These are phyloP conservation scores for Drosophila bifasciata DNA, from an alignment of 1,140 invertebrate genomes.

Conservation along the genomic window DNA sequence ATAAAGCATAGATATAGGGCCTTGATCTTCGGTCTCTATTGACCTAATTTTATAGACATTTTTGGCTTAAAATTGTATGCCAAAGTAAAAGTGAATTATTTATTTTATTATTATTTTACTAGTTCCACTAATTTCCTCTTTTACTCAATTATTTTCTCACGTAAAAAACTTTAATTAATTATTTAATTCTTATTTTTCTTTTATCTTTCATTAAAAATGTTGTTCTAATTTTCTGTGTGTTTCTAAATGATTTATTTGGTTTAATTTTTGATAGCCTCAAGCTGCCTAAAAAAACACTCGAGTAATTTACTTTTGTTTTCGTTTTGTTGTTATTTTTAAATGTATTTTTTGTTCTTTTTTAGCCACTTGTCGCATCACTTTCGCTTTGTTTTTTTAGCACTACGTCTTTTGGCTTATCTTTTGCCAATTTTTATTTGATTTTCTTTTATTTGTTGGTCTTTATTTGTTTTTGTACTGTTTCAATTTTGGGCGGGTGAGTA, in stretches of 20 bases:
- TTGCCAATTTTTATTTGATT: conserved; percentile 33
- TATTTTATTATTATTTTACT: too few species aligned
- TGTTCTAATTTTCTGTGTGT: neutral
- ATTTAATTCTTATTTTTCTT: neutral
- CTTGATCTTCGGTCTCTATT: conserved; percentile 19
- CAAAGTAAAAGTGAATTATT: too few species aligned
- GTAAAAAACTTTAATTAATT: neutral
- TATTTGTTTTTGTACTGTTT: conserved; percentile 13
- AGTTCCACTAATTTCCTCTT: neutral
- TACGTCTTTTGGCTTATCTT: conserved; percentile 29
- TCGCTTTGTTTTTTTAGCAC: conserved; percentile 2
- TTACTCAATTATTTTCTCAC: too few species aligned
- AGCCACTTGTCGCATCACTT: conserved; percentile 32
- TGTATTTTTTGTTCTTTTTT: conserved; percentile 13
- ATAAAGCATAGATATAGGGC: neutral
- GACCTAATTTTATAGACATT: too few species aligned
- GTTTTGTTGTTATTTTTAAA: neutral
- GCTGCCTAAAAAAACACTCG: neutral
- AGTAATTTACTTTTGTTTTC: neutral
- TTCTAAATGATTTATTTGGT: neutral
- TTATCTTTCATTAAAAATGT: neutral
- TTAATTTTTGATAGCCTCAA: conserved; percentile 1
- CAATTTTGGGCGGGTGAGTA: conserved; percentile 25
- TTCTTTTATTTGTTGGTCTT: neutral
- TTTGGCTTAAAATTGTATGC: too few species aligned